Evolutionary conservation across 2,113 vertebrate genomes (phyloP).

Genomic region (Zosterops lateralis): DNA sequence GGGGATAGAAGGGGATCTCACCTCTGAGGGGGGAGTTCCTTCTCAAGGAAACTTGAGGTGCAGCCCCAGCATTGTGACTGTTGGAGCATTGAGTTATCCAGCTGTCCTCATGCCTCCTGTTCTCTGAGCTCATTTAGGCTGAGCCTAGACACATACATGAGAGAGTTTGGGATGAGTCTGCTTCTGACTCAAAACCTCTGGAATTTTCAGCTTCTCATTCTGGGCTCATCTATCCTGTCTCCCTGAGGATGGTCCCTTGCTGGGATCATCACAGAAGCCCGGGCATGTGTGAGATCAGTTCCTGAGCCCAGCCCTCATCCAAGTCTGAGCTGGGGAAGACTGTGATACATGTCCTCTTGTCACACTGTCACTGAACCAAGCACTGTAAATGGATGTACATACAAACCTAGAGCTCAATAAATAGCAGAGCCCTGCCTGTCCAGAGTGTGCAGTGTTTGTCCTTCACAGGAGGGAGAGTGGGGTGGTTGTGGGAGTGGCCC

Average conservation of each 20-base stretch:
- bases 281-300: not conserved
- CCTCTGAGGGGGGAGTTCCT: not conserved
- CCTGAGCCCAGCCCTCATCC: not conserved
- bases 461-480: not conserved
- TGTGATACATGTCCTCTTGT: not conserved
- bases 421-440: not conserved
- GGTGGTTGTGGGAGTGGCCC: not conserved
- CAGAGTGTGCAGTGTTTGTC: not conserved
- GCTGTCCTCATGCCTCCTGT: not conserved
- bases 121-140: not conserved
- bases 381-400: constrained; percentile 28
- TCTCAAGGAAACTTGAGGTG: not conserved
- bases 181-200: not conserved
- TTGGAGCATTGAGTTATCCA: not conserved
- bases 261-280: not conserved
- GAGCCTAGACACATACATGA: not conserved
- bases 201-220: not conserved
- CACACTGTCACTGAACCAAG: not conserved
- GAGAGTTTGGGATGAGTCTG: not conserved
- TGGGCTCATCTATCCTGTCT: accelerated
- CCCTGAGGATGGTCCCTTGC: not conserved
- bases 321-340: not conserved
- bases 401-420: constrained; percentile 41
- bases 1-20: not conserved
- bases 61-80: not conserved